These are phyloP conservation scores for Troides oblongomaculatus DNA, from an alignment of 2,888 invertebrate genomes.

Conservation along the genomic window DNA sequence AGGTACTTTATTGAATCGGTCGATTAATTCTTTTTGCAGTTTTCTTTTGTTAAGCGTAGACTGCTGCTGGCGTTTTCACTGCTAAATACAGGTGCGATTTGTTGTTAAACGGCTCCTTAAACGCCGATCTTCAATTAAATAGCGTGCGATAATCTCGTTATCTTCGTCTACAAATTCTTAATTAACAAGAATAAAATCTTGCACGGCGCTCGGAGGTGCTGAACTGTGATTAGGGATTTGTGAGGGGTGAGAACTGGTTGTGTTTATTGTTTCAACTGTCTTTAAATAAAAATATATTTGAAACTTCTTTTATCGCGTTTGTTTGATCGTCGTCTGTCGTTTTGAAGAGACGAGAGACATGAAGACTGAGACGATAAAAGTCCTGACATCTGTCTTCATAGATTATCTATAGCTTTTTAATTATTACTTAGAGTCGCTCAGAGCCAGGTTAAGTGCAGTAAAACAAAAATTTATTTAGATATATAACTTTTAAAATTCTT, in stretches of 20 bases:
- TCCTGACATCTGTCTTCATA: no score
- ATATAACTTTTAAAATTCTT: no score
- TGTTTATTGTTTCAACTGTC: conserved; percentile 46
- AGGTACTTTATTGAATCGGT: conserved; percentile 24
- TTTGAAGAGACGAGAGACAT: neutral
- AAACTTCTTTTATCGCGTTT: neutral
- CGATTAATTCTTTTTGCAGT: conserved; percentile 28
- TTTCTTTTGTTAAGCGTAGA: conserved; percentile 8
- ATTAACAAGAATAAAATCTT: conserved; percentile 69
- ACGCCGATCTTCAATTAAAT: conserved; percentile 58
- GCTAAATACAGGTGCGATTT: conserved; percentile 31
- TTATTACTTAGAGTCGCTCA: no score
- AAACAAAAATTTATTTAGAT: no score
- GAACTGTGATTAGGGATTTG: conserved; percentile 60
- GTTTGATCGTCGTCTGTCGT: neutral
- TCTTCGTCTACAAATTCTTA: conserved; percentile 57
- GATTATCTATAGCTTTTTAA: no score
- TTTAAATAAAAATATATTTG: conserved; percentile 32
- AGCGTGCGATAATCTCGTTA: conserved; percentile 66
- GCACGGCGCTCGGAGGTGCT: conserved; percentile 48
- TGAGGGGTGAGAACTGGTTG: conserved; percentile 52
- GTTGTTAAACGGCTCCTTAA: conserved; percentile 42
- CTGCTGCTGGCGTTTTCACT: conserved; percentile 32
- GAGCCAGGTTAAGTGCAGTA: no score
- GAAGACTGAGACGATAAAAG: no score